Base-by-base conservation (phyloP, 1,140 invertebrate species). In the Lepidurus couesii region DNA sequence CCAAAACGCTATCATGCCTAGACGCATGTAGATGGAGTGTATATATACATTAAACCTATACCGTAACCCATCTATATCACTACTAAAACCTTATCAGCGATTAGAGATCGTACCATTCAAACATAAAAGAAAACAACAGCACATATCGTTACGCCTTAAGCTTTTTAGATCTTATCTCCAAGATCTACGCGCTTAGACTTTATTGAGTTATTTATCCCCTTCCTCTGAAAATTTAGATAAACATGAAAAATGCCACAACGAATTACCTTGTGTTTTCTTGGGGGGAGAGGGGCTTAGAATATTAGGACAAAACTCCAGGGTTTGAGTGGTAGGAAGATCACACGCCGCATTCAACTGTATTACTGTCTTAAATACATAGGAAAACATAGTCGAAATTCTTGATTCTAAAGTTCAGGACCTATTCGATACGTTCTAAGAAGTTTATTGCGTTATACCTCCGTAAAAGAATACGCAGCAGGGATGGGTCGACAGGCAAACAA, bases 61-160 rank as follows among this genome's bases (percentile, higher is more conserved):
- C 53, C 53, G 13, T 65, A 65, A 65, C 53, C 53, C 53, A 21
- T 65, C 53, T 65, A 65, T 65, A 65, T 13, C 53, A 16, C 53
- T 65, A 65, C 53, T 65, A 65, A 65, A 65, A 65, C 53, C 53
- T 65, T 65, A 65, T 65, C 53, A 65, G 53, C 53, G 53, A 65
- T 65, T 65, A 65, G 53, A 65, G 16, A 16, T 65, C 53, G n/a
- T 65, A 65, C 16, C 53, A 65, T 65, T 65, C 53, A 65, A 65
- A 65, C 21, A 65, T 65, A 34, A 34, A 34, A 34, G 34, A 34
- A 34, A 34, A 34, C 34, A 34, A 34, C 34, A 34, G 3, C 34
- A 34, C 34, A 34, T 34, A 34, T 3, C 34, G 2, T 34, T 34
- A 65, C n/a, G 53, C 53, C 53, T 65, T 21, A 65, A 21, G n/a